Evolutionary conservation across 2,888 invertebrate genomes (phyloP).

Genomic region (Argyresthia albistria): DNA sequence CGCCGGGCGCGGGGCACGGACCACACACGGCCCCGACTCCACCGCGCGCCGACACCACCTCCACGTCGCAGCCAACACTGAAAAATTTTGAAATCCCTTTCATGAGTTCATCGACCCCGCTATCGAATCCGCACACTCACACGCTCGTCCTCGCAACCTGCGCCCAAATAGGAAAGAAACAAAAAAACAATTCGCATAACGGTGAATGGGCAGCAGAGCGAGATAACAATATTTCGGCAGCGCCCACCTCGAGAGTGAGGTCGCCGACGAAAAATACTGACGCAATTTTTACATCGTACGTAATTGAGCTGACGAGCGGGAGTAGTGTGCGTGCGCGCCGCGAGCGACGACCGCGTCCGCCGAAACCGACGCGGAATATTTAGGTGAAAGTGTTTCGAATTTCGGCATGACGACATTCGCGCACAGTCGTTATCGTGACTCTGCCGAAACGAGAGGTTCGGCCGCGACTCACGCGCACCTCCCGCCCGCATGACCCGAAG

Average conservation of each 20-base stretch:
- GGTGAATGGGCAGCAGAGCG: conserved; percentile 62
- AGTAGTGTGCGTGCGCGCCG: conserved; percentile 68
- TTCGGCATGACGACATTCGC: conserved; percentile 72
- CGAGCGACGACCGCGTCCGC: conserved; percentile 71
- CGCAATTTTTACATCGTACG: conserved; percentile 71
- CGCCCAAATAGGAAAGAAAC: conserved; percentile 50
- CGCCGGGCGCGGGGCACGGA: conserved; percentile 32
- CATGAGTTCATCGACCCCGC: conserved; percentile 62
- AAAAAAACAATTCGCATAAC: conserved; percentile 48
- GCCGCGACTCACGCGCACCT: conserved; percentile 38
- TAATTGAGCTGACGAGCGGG: conserved; percentile 57
- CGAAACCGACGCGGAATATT: conserved; percentile 72
- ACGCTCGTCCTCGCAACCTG: conserved; percentile 51
- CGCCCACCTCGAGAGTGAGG: conserved; percentile 52
- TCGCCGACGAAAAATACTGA: conserved; percentile 69
- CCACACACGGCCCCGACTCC: conserved; percentile 22
- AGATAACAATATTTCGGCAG: conserved; percentile 67
- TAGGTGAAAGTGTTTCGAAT: conserved; percentile 74
- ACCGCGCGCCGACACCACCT: not conserved
- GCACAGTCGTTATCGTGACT: conserved; percentile 73
- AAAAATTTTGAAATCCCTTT: conserved; percentile 61
- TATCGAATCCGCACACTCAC: conserved; percentile 71
- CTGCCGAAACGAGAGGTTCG: conserved; percentile 70
- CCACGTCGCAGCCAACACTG: conserved; percentile 40
- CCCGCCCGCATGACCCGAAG: conserved; percentile 49